phyloP scores from a whole-genome alignment of 2,797 vertebrate species.

The Dendrocincla fuliginosa region DNA sequence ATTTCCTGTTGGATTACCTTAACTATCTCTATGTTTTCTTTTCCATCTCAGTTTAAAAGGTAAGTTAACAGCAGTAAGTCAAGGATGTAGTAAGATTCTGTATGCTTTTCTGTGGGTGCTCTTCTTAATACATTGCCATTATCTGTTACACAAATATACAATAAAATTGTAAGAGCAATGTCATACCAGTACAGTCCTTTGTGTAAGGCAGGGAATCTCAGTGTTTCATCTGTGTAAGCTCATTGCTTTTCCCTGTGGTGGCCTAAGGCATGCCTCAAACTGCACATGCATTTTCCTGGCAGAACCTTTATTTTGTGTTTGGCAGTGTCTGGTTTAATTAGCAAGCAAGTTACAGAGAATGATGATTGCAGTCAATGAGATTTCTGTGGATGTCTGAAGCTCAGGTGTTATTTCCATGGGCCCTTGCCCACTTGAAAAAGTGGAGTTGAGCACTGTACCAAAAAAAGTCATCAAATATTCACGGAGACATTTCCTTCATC shows the following conservation, averaged over 20 bases:
- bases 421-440: neutral
- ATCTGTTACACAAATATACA: neutral
- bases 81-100: neutral
- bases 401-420: neutral
- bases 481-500: neutral
- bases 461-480: neutral
- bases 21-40: slow-evolving; percentile 23
- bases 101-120: neutral
- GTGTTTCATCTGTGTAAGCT: neutral
- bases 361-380: neutral
- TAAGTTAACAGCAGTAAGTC: neutral
- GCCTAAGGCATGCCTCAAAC: neutral
- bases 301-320: neutral
- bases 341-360: neutral
- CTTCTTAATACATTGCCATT: neutral
- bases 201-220: neutral
- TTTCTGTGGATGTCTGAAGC: neutral
- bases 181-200: neutral
- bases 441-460: neutral
- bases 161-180: neutral
- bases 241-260: neutral
- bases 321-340: neutral
- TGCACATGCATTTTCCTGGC: neutral
- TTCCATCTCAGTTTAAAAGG: neutral
- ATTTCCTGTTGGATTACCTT: slow-evolving; percentile 50